phyloP scores from a whole-genome alignment of 2,797 vertebrate species.

The Sebastes itinus region DNA sequence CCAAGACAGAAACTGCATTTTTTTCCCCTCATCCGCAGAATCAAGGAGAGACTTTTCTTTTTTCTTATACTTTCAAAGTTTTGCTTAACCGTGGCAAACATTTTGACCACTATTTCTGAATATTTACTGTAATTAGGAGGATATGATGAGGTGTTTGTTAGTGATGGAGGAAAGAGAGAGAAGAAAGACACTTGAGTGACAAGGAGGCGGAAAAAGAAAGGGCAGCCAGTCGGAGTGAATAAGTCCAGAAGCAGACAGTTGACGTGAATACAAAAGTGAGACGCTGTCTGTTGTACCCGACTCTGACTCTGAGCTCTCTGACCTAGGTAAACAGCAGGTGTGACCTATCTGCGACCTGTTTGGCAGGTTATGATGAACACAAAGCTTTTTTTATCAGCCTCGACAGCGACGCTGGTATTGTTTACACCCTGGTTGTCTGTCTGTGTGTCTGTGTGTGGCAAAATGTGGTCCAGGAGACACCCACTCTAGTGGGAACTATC shows the following conservation, averaged over 20 bases:
- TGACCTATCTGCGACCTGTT: conserved; percentile 16
- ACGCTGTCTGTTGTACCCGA: neutral
- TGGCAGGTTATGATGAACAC: conserved; percentile 28
- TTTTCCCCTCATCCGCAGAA: neutral
- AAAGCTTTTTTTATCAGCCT: neutral
- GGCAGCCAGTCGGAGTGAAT: neutral
- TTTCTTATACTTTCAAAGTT: neutral
- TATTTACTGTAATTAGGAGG: neutral
- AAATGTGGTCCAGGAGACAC: neutral
- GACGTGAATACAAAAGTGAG: neutral
- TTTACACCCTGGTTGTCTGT: neutral
- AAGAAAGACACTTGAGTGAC: neutral
- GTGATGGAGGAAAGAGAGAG: neutral
- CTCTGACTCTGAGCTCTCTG: conserved; percentile 4
- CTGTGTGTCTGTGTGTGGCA: neutral
- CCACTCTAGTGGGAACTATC: neutral
- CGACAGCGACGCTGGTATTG: neutral
- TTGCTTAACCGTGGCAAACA: neutral
- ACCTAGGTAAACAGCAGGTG: neutral
- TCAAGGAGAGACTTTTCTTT: neutral
- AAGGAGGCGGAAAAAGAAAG: neutral
- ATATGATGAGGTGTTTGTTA: neutral
- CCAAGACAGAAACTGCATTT: neutral
- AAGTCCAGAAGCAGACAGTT: neutral
- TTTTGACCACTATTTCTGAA: neutral